Evolutionary conservation across 2,797 vertebrate species (phyloP), one percentile per base, ranked within the genome.

Genomic region (Siniperca undulata): DNA sequence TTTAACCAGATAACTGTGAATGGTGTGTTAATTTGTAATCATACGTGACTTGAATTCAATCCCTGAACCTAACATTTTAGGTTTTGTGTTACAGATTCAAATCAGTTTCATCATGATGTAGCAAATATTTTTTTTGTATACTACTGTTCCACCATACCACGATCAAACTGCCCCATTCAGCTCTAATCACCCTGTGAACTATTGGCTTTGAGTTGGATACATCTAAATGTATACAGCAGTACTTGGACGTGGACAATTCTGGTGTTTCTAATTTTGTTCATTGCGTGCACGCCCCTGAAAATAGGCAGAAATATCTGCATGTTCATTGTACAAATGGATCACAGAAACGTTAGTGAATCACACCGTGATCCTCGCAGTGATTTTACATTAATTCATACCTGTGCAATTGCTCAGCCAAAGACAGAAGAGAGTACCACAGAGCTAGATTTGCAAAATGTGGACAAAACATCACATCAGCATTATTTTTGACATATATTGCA

Each of bases 381-480:
- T 67, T 42, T 42, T n/a, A 62, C 42, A 72, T 62, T 67, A 78
- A 80, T 81, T 71, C 52, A 60, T 38, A 73, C 36, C 60, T 13
- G 13, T 82, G 52, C 48, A 60, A 24, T 71, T 64, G 24, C 70
- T 65, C 52, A 42, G 2, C n/a, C 61, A 64, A 74, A 76, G 69
- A 72, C 44, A 22, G 16, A 60, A 27, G 58, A 42, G 17, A 58
- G 30, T 34, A 52, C 14, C 42, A 22, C 56, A 17, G 59, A 73
- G 55, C 40, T 30, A 27, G 13, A 65, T 58, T 46, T 70, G 78
- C 74, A 70, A 62, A 78, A 59, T 38, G 8, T 65, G 20, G 70
- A 82, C 72, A 71, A 72, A 81, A 50, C 75, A 68, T 74, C 50
- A 30, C 64, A 73, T 88, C 83, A 85, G 82, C 70, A 61, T 77